A percentile compares a stretch with the other conserved stretches of the same genome.
Evolutionary conservation across 23 tunicate genomes (phyloP).

Genomic region (Trididemnum clinides): DNA sequence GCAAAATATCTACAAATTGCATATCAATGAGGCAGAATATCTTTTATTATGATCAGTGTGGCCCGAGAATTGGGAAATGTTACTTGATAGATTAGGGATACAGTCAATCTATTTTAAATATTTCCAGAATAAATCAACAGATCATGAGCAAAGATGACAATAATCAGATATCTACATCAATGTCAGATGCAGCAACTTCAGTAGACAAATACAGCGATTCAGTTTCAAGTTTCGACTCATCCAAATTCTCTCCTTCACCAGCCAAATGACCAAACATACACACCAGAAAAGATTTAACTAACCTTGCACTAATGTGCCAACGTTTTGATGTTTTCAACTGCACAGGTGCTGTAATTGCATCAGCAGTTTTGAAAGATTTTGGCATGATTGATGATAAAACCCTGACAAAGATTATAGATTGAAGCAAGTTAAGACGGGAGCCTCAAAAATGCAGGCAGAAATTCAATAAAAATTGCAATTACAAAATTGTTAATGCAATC

Average conservation of each 20-base stretch:
- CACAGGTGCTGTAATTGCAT: conserved; percentile 36
- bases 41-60: too few relatives aligned
- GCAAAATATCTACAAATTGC: too few relatives aligned
- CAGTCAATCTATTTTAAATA: too few relatives aligned
- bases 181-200: too few relatives aligned
- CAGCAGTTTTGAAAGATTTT: conserved; percentile 23
- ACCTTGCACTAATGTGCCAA: conserved; percentile 31
- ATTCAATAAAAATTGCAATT: background rate
- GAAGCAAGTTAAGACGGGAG: conserved; percentile 20
- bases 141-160: too few relatives aligned
- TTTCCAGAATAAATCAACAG: too few relatives aligned
- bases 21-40: too few relatives aligned
- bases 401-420: conserved; percentile 1
- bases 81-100: too few relatives aligned
- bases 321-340: conserved; percentile 30
- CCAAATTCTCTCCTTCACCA: background rate
- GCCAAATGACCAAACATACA: conserved; percentile 18
- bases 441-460: conserved; percentile 25
- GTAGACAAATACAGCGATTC: background rate
- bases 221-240: background rate
- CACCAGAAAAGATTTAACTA: conserved; percentile 6
- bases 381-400: background rate
- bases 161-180: too few relatives aligned
- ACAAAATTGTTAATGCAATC: conserved; percentile 13
- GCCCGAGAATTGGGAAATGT: too few relatives aligned